phyloP scores from a whole-genome alignment of 2,888 invertebrate genomes.

The Myopa tessellatipennis region DNA sequence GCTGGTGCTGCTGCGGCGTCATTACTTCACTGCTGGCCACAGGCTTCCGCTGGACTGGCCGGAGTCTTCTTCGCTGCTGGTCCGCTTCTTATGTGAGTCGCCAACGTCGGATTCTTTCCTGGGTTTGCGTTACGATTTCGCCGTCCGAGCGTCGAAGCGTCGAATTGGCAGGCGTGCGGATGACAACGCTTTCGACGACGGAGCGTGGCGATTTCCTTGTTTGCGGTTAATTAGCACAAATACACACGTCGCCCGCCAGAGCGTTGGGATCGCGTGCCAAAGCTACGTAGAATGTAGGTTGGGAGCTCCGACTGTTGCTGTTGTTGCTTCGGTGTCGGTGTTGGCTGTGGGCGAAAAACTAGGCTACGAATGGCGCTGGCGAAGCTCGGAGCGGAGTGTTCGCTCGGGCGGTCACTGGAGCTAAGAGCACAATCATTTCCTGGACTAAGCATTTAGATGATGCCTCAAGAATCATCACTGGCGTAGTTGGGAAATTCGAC shows the following conservation, averaged over 20 bases:
- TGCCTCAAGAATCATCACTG: too few species aligned
- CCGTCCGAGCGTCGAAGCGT: background rate
- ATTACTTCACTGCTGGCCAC: background rate
- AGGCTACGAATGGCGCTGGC: background rate
- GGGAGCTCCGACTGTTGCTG: background rate
- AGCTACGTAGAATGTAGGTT: constrained; percentile 8
- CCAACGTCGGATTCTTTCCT: background rate
- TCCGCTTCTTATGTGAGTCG: background rate
- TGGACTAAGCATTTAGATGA: too few species aligned
- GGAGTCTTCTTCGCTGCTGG: background rate
- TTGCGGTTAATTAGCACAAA: constrained; percentile 46
- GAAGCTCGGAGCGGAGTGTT: too few species aligned
- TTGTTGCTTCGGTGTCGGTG: too few species aligned
- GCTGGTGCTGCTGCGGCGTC: constrained; percentile 15
- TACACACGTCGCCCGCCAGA: constrained; percentile 35
- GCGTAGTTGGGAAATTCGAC: too few species aligned
- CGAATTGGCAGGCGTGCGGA: background rate
- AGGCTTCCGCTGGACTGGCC: constrained; percentile 3
- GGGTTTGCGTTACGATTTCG: constrained; percentile 10
- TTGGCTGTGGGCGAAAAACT: background rate
- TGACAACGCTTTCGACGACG: background rate
- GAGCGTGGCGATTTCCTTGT: constrained; percentile 39
- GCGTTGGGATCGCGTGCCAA: constrained; percentile 36
- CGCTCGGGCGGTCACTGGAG: too few species aligned
- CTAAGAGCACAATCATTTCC: constrained; percentile 27